Percentiles rank a stretch among this genome's conserved stretches.
Conservation (phyloP, 2,113 vertebrate species). For the Gadus macrocephalus region DNA sequence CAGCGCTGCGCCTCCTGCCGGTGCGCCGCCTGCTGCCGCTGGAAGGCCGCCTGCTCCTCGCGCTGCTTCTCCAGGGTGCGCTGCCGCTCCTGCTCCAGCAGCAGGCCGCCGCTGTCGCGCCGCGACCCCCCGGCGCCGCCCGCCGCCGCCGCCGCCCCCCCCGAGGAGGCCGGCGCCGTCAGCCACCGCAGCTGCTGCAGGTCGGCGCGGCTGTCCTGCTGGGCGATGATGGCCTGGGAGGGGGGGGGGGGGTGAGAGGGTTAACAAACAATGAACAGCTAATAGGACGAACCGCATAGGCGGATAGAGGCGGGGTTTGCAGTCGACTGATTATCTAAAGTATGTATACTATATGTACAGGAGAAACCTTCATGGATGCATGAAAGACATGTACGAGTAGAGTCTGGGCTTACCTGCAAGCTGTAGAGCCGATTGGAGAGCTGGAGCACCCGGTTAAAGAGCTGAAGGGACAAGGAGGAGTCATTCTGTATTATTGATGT, state of each 20-base stretch:
- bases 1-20: constrained; percentile 81
- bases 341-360: background rate
- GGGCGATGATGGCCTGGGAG: constrained; percentile 72
- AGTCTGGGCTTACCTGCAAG: constrained; percentile 75
- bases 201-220: constrained; percentile 85
- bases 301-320: no score
- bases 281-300: no score
- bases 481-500: no score
- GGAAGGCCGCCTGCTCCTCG: constrained; percentile 78
- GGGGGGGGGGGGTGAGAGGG: background rate
- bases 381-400: no score
- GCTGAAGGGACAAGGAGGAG: constrained; percentile 56
- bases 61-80: constrained; percentile 87
- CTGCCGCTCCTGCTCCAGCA: constrained; percentile 91
- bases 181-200: constrained; percentile 67
- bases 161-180: no score
- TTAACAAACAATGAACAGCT: no score
- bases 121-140: constrained; percentile 36
- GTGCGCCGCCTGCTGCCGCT: constrained; percentile 80
- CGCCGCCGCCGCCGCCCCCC: constrained; percentile 78
- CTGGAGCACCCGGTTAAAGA: constrained; percentile 70
- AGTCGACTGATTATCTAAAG: no score
- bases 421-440: constrained; percentile 79
- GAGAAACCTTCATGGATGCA: background rate
- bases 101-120: constrained; percentile 72